phyloP scores from a whole-genome alignment of 1,140 invertebrate genomes.

The Chironomus tepperi region DNA sequence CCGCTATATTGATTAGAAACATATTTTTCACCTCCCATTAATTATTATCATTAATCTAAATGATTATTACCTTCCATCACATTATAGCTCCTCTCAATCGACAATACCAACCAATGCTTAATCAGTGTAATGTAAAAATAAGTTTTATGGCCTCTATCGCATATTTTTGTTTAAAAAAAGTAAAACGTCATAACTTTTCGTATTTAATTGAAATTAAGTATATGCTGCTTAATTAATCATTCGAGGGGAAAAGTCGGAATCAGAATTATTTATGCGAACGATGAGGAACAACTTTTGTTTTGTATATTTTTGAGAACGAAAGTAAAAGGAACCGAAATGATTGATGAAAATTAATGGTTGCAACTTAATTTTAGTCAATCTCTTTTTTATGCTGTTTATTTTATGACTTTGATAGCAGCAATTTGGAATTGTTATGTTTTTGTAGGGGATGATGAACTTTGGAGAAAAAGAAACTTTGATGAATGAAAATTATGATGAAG shows the following conservation, averaged over 20 bases:
- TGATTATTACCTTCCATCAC: slow-evolving; percentile 6
- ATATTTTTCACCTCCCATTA: too few relatives aligned
- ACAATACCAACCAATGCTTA: neutral
- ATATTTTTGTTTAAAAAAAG: neutral
- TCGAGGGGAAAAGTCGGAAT: neutral
- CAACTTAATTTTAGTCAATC: neutral
- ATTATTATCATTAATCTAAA: slow-evolving; percentile 15
- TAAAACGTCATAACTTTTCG: neutral
- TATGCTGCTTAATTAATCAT: neutral
- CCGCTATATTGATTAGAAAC: too few relatives aligned
- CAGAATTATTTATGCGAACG: too few relatives aligned
- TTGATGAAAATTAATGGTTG: neutral
- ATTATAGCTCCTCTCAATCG: neutral
- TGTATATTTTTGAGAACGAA: neutral
- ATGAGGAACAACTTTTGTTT: too few relatives aligned
- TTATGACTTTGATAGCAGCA: neutral
- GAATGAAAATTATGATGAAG: too few relatives aligned
- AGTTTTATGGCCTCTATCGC: too few relatives aligned
- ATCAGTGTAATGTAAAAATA: neutral
- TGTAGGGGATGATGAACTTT: too few relatives aligned
- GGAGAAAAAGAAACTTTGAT: too few relatives aligned
- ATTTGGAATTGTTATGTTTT: neutral
- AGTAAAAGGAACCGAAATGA: neutral
- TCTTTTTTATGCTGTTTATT: neutral
- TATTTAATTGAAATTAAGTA: neutral